phyloP scores from a whole-genome alignment of 1,140 invertebrate species.

The Bemisia tabaci region DNA sequence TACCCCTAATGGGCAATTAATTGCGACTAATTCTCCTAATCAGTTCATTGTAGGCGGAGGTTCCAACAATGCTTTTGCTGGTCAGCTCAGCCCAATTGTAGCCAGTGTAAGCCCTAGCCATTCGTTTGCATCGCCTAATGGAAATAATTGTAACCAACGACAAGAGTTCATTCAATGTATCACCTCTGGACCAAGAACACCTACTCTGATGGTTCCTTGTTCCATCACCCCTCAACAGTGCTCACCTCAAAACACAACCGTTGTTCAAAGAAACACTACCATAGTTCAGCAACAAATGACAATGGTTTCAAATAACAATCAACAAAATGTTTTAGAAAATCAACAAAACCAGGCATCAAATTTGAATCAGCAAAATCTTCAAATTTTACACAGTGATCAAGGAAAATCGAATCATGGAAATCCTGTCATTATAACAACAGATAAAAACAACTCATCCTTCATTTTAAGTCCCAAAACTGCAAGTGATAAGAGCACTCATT shows the following conservation, averaged over 20 bases:
- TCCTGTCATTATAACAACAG: constrained; percentile 24
- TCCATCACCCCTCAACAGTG: constrained; percentile 46
- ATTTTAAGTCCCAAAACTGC: constrained; percentile 24
- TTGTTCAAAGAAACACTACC: constrained; percentile 48
- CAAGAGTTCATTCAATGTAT: constrained; percentile 51
- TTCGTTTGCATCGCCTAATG: constrained; percentile 12
- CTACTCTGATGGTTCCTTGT: constrained; percentile 60
- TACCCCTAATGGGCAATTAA: constrained; percentile 16
- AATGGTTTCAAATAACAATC: constrained; percentile 55
- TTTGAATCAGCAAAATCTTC: constrained; percentile 6
- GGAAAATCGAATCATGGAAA: constrained; percentile 22
- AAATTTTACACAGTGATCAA: constrained; percentile 16
- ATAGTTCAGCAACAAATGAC: constrained; percentile 50
- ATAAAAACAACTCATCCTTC: constrained; percentile 21
- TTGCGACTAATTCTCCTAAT: constrained; percentile 41
- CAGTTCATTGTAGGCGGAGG: constrained; percentile 55
- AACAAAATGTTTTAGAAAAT: constrained; percentile 7
- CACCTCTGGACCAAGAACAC: constrained; percentile 45
- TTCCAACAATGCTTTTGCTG: constrained; percentile 44
- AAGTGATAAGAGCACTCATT: constrained; percentile 12
- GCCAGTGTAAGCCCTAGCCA: constrained; percentile 55
- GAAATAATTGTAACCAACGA: too few species aligned
- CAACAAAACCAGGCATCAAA: not conserved
- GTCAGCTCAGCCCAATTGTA: constrained; percentile 61
- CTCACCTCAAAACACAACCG: constrained; percentile 29